Evolutionary conservation across 2,888 invertebrate genomes (phyloP), one percentile per base, ranked within the genome.

Genomic region (Philopedon plagiatum): DNA sequence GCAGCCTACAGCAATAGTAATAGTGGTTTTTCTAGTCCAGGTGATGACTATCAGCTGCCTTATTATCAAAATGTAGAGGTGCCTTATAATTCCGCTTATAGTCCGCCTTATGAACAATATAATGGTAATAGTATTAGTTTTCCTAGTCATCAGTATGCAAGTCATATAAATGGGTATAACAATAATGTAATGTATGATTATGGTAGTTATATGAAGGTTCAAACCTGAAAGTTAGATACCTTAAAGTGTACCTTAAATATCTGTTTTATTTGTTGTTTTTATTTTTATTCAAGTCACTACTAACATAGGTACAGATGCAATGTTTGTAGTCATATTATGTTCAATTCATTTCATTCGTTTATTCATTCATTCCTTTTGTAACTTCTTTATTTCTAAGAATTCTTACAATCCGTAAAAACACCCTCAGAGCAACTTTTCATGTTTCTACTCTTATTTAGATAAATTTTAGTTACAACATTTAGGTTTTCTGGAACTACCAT

Each of bases 191-290:
- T 29, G 49, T 70, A 66, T 61, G 66, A 74, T 21, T 73, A 39
- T 49, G 64, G 69, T 65, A 34, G n/a, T 1, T 73, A 65, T 39
- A 73, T 69, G 73, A 73, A 68, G 44, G 32, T 68, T 39, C 69
- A 62, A 56, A 62, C 41, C 5, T 69, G 51, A 51, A 0, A 15
- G n/a, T 21, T 39, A 19, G 18, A n/a, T 39, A n/a, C n/a, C n/a
- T 39, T 15, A n/a, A 39, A 39, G 7, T 39, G 13, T 37, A 7
- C 15, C 15, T 39, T 39, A 15, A 9, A 15, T 15, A 15, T 39
- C 15, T 39, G 39, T 37, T 37, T 2, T 26, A 26, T 26, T 5
- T 7, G 7, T 11, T 8, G n/a, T 39, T 39, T 39, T 39, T 39
- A 39, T 39, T 39, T 39, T n/a, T n/a, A n/a, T n/a, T n/a, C n/a